Percentiles rank a stretch among this genome's conserved stretches.
Evolutionary conservation across 2,113 vertebrate species (phyloP).

Genomic region (Pollimyrus isidori): DNA sequence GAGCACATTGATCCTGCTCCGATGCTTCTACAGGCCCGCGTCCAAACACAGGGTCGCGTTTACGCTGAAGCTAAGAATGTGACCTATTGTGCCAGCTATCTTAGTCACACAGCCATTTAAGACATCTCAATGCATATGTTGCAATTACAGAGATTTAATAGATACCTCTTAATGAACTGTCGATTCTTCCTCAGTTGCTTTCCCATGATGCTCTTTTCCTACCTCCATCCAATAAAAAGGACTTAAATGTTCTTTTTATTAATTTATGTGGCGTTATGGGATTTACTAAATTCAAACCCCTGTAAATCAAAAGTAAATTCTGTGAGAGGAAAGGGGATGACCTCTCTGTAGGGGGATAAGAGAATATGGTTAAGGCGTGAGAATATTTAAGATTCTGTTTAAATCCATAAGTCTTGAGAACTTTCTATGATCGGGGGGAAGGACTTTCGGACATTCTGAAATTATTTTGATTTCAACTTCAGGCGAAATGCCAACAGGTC

Average conservation of each 20-base stretch:
- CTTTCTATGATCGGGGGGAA: constrained; percentile 39
- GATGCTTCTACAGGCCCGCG: not conserved
- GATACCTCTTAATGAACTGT: constrained; percentile 43
- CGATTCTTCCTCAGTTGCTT: constrained; percentile 34
- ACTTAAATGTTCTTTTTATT: not conserved
- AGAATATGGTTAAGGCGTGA: constrained; percentile 24
- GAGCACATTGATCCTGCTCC: not conserved
- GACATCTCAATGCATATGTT: constrained; percentile 48
- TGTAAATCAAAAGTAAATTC: not conserved
- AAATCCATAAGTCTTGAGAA: constrained; percentile 57
- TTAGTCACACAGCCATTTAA: constrained; percentile 46
- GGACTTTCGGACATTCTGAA: constrained; percentile 40
- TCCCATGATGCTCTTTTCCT: constrained; percentile 12
- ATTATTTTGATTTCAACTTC: constrained; percentile 58
- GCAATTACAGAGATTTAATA: constrained; percentile 53
- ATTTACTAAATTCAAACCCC: not conserved
- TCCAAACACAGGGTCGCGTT: not conserved
- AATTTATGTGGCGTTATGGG: not conserved
- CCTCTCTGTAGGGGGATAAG: not conserved
- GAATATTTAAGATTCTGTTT: constrained; percentile 41
- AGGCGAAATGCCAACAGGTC: constrained; percentile 48
- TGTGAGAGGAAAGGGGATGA: not conserved
- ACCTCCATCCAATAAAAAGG: not conserved
- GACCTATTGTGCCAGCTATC: constrained; percentile 50
- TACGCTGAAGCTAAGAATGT: constrained; percentile 38